Evolutionary conservation across 2,888 invertebrate genomes (phyloP).

Genomic region (Argynnis bischoffii): DNA sequence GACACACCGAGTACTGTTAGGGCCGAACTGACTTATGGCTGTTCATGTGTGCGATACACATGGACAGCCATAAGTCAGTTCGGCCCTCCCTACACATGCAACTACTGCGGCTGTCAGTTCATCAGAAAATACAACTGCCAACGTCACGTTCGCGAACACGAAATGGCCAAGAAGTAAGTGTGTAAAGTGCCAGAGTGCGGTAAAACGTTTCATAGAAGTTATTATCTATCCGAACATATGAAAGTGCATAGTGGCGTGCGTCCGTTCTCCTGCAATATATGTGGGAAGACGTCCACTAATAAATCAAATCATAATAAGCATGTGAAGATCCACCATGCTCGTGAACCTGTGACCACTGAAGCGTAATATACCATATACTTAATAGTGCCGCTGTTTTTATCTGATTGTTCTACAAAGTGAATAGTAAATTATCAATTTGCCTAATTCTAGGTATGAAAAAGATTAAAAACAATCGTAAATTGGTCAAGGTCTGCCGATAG

Average conservation of each 20-base stretch:
- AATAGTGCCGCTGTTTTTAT: slow-evolving; percentile 9
- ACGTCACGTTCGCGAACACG: slow-evolving; percentile 91
- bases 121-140: slow-evolving; percentile 94
- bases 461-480: no score
- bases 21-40: no score
- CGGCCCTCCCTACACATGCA: slow-evolving; percentile 94
- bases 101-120: slow-evolving; percentile 94
- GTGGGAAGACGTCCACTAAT: slow-evolving; percentile 93
- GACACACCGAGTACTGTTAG: no score
- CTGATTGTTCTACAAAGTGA: neutral
- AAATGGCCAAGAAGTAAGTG: slow-evolving; percentile 88
- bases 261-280: slow-evolving; percentile 93
- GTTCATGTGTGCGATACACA: no score
- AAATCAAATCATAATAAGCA: slow-evolving; percentile 96
- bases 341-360: slow-evolving; percentile 93
- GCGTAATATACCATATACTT: slow-evolving; percentile 72
- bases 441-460: neutral
- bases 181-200: slow-evolving; percentile 89
- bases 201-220: slow-evolving; percentile 92
- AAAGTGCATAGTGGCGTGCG: slow-evolving; percentile 91
- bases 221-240: slow-evolving; percentile 93
- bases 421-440: slow-evolving; percentile 5
- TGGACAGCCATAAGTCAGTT: slow-evolving; percentile 92
- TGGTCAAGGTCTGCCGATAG: no score
- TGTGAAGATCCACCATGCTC: slow-evolving; percentile 93